Evolutionary conservation across 2,113 vertebrate species (phyloP).

Genomic region (Balaeniceps rex): DNA sequence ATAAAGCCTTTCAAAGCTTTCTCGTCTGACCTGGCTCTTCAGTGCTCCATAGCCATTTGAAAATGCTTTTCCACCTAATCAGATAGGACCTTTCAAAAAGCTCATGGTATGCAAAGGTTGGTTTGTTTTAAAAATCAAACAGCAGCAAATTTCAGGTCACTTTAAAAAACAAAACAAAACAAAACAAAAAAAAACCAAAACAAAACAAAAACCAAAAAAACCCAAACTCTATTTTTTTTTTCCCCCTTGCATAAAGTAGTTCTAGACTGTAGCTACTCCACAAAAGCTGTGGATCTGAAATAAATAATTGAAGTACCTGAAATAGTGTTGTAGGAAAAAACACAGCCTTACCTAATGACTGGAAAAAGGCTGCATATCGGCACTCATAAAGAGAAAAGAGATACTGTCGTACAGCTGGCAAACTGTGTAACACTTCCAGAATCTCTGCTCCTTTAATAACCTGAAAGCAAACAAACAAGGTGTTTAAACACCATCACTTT

Average conservation of each 20-base stretch:
- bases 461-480: constrained; percentile 56
- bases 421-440: constrained; percentile 93
- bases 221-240: not conserved
- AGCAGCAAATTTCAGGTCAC: not conserved
- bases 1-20: not conserved
- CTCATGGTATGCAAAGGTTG: not conserved
- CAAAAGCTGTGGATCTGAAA: not conserved
- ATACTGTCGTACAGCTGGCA: constrained; percentile 91
- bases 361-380: constrained; percentile 93
- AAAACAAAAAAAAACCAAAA: too few relatives aligned
- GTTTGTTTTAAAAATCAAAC: not conserved
- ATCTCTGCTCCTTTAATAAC: constrained; percentile 99
- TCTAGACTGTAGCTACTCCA: not conserved
- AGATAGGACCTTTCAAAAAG: not conserved
- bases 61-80: not conserved
- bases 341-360: constrained; percentile 85
- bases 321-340: not conserved
- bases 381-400: constrained; percentile 98
- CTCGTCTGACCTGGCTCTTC: not conserved
- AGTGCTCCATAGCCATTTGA: not conserved
- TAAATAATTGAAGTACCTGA: not conserved
- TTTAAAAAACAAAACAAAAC: not conserved
- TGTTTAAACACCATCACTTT: not conserved
- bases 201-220: too few relatives aligned
- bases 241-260: not conserved